Evolutionary conservation across 2,888 invertebrate species (phyloP).

Genomic region (Lasius fuliginosus): DNA sequence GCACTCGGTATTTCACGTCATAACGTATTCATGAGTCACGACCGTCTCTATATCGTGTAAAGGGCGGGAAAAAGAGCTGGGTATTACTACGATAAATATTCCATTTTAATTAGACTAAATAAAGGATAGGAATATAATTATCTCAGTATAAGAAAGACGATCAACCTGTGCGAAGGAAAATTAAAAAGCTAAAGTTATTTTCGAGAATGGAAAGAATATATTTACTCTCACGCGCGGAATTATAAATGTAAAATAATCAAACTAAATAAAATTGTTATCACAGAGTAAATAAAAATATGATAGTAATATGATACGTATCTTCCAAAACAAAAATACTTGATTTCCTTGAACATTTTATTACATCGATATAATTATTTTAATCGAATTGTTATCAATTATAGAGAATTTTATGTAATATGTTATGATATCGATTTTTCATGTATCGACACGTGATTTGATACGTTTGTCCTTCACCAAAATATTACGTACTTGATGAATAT

Average conservation of each 20-base stretch:
- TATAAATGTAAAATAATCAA: not conserved
- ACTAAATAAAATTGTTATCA: not conserved
- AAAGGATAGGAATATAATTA: not conserved
- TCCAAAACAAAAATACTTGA: not conserved
- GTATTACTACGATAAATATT: conserved; percentile 32
- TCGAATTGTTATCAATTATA: not conserved
- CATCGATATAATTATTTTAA: not conserved
- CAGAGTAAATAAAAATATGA: not conserved
- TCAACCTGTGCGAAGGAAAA: not conserved
- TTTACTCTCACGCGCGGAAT: not conserved
- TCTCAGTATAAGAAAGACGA: not conserved
- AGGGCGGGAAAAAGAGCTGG: not conserved
- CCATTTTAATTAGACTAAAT: not conserved
- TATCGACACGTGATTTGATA: not conserved
- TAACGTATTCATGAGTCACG: conserved; percentile 46
- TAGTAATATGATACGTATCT: not conserved
- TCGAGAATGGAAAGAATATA: not conserved
- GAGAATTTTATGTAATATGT: not conserved
- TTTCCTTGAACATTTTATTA: not conserved
- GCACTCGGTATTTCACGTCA: conserved; percentile 35
- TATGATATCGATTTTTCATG: not conserved
- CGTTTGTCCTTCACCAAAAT: not conserved
- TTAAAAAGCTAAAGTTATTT: not conserved
- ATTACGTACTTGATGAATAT: not conserved
- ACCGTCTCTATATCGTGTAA: not conserved